Evolutionary conservation across 2,888 invertebrate species (phyloP).

Genomic region (Listrodromus nycthemerus): DNA sequence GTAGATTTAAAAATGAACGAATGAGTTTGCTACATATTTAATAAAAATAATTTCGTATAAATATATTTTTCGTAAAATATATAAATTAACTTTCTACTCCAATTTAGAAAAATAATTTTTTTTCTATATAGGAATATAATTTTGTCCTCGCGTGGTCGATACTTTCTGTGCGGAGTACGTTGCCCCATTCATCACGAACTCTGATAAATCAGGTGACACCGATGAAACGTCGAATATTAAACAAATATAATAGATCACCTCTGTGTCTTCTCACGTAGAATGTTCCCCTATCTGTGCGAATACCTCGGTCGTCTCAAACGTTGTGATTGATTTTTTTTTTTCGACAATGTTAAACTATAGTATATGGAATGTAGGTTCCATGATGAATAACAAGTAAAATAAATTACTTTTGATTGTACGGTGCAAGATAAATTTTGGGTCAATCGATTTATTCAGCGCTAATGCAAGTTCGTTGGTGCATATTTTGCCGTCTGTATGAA

Average conservation of each 20-base stretch:
- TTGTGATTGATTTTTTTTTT: neutral
- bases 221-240: no score
- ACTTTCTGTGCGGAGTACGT: neutral
- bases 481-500: neutral
- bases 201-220: no score
- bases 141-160: neutral
- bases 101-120: no score
- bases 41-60: no score
- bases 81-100: no score
- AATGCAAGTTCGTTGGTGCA: constrained; percentile 16
- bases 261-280: neutral
- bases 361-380: neutral
- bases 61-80: no score
- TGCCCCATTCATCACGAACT: neutral
- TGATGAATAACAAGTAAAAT: neutral
- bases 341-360: neutral
- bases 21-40: no score
- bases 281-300: no score
- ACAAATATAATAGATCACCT: neutral
- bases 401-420: constrained; percentile 21
- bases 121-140: no score
- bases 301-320: neutral
- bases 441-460: neutral
- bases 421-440: neutral
- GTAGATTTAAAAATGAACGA: no score